phyloP scores from a whole-genome alignment of 2,888 invertebrate genomes.

The Coenonympha glycerion region DNA sequence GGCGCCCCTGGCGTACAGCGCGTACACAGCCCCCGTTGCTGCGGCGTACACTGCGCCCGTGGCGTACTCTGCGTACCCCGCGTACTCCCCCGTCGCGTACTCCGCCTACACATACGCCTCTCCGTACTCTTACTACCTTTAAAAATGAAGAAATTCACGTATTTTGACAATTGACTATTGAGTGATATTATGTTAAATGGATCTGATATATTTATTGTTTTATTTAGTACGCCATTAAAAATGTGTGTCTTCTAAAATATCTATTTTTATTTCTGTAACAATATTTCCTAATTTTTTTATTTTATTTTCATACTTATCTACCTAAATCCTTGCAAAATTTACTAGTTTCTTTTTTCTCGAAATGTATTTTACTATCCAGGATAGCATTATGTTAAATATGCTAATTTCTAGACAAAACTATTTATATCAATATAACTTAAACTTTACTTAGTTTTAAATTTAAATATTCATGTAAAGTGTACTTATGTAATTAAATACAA shows the following conservation, averaged over 20 bases:
- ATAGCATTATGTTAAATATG: no score
- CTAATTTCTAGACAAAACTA: no score
- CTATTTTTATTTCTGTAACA: background rate
- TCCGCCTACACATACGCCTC: constrained; percentile 41
- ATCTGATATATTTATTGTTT: constrained; percentile 19
- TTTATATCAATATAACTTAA: no score
- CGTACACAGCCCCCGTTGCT: constrained; percentile 38
- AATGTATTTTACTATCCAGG: no score
- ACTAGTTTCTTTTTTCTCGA: no score
- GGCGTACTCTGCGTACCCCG: constrained; percentile 49
- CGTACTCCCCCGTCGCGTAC: constrained; percentile 43
- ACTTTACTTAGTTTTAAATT: no score
- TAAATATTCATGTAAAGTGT: background rate
- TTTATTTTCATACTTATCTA: background rate
- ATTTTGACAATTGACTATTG: background rate
- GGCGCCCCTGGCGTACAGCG: constrained; percentile 38
- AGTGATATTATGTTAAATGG: constrained; percentile 1
- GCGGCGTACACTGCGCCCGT: constrained; percentile 44
- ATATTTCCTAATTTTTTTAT: background rate
- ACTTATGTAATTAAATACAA: background rate
- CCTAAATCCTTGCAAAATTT: no score
- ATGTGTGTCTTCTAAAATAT: background rate
- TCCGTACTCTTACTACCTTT: constrained; percentile 41
- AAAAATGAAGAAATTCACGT: constrained; percentile 7
- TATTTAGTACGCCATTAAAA: constrained; percentile 8